Evolutionary conservation across 2,797 vertebrate species (phyloP), one percentile per base, ranked within the genome.

Genomic region (Rhadinocentrus ornatus): DNA sequence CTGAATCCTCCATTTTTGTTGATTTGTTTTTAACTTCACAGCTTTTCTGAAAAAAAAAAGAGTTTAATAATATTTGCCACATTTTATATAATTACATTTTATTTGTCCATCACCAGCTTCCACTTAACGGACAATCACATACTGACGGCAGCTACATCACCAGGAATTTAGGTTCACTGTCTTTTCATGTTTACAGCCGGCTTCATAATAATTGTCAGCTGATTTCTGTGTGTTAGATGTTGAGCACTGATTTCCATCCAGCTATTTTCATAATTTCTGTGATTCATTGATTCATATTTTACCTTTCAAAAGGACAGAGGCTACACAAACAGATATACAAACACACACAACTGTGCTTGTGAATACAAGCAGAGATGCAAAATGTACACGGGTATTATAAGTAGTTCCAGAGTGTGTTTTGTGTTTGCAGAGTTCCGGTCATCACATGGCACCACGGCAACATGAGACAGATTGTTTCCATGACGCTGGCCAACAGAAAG

Each of bases 381-480:
- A 22, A 53, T 15, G 24, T 16, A 54, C 22, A 7, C 13, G 6
- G 16, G 24, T 15, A 16, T 54, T 2, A n/a, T n/a, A n/a, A n/a
- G n/a, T n/a, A 27, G 52, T 54, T 26, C 15, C 13, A 46, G 6
- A 46, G 65, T n/a, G 34, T 66, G 55, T 70, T 58, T 72, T 67
- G 59, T 78, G 66, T 78, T 76, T 62, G 67, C 41, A 41, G n/a
- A 52, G 24, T 3, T 8, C 26, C 3, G 8, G 29, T 48, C 0
- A 34, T 65, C 78, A 78, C 72, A 62, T 78, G 80, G 74, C 62
- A n/a, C 70, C 59, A 8, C 29, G 27, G 82, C 68, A 79, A 81
- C 77, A 70, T 73, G 73, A 85, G 67, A 81, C 61, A 39, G 44
- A 46, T 24, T 7, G 80, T 81, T 79, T 79, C 85, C 78, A 79